These are phyloP conservation scores for Propithecus perrieri DNA, from an alignment of 2,797 vertebrate species.

Conservation along the genomic window DNA sequence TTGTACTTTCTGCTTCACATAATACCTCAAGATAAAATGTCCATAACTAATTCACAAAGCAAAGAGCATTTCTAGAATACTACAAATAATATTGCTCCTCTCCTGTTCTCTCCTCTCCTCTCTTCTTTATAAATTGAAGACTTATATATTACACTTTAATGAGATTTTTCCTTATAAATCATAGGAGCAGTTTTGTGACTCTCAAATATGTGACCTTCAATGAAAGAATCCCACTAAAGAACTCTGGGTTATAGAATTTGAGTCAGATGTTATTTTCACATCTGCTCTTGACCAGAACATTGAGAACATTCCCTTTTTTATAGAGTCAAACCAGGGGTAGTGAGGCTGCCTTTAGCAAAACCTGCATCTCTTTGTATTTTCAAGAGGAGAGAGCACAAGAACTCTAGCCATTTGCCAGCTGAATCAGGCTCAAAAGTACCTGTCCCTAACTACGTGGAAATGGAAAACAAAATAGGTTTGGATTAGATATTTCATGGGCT, in stretches of 20 bases:
- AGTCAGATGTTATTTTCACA: slow-evolving; percentile 36
- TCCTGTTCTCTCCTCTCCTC: neutral
- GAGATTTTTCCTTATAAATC: slow-evolving; percentile 50
- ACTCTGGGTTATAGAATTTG: slow-evolving; percentile 22
- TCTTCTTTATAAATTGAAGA: slow-evolving; percentile 26
- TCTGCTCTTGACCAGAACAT: neutral
- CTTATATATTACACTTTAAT: neutral
- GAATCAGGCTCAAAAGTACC: slow-evolving; percentile 1
- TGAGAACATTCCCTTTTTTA: neutral
- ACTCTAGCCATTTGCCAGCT: neutral
- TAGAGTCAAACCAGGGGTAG: neutral
- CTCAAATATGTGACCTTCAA: slow-evolving; percentile 4
- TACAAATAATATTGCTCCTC: slow-evolving; percentile 32
- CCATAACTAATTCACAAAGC: slow-evolving; percentile 33
- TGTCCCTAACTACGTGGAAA: slow-evolving; percentile 1
- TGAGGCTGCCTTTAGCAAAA: slow-evolving; percentile 34
- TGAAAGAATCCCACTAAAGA: slow-evolving; percentile 38
- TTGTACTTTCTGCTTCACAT: neutral
- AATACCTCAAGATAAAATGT: slow-evolving; percentile 24
- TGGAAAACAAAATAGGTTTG: slow-evolving; percentile 46
- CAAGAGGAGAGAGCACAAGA: neutral
- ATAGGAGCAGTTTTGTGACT: slow-evolving; percentile 32
- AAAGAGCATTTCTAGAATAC: slow-evolving; percentile 44
- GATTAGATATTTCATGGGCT: neutral
- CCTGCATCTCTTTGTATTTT: neutral